Percentiles rank a stretch among this genome's conserved stretches.
These are phyloP conservation scores for Protobothrops flavoviridis DNA, from an alignment of 2,113 vertebrate species.

Conservation along the genomic window DNA sequence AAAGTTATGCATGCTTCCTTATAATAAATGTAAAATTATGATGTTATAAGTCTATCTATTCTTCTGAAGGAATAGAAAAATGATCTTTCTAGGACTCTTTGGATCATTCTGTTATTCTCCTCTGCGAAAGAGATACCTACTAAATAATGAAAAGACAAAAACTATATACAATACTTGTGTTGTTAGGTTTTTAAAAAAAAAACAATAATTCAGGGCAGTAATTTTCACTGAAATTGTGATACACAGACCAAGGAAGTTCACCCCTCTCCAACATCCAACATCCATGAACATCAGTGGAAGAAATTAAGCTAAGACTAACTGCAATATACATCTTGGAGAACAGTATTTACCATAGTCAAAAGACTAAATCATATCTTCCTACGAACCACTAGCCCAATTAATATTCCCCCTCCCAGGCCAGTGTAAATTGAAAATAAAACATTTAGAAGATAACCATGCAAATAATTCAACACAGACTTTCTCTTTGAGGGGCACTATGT, in stretches of 20 bases:
- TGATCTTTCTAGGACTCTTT: not conserved
- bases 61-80: not conserved
- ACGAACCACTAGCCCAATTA: not conserved
- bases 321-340: not conserved
- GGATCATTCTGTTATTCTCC: not conserved
- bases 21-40: not conserved
- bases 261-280: not conserved
- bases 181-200: not conserved
- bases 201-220: not conserved
- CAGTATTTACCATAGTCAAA: not conserved
- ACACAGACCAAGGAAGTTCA: not conserved
- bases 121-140: not conserved
- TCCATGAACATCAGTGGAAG: not conserved
- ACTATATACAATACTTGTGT: not conserved
- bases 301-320: not conserved
- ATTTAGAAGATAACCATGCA: not conserved
- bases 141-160: not conserved
- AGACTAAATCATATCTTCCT: not conserved
- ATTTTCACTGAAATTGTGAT: not conserved
- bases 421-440: not conserved
- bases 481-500: not conserved
- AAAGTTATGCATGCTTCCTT: not conserved
- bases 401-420: not conserved
- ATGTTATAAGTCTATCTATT: not conserved
- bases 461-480: not conserved